Percentiles rank a stretch among this genome's conserved stretches.
phyloP scores from a whole-genome alignment of 2,797 vertebrate genomes.

The Sebastes umbrosus region DNA sequence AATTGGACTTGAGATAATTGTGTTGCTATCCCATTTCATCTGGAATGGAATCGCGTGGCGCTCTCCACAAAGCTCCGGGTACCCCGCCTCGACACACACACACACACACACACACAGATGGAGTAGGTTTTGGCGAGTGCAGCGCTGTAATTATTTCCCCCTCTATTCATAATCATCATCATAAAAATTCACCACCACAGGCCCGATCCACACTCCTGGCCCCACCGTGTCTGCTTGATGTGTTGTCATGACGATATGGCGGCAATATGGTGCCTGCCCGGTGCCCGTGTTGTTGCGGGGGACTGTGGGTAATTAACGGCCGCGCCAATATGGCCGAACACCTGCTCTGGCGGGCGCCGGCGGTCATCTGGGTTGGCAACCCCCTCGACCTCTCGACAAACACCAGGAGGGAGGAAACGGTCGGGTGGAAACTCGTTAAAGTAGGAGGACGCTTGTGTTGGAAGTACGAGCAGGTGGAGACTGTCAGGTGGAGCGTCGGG shows the following conservation, averaged over 20 bases:
- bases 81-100: not conserved
- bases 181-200: conserved; percentile 62
- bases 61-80: conserved; percentile 54
- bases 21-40: conserved; percentile 84
- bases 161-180: conserved; percentile 64
- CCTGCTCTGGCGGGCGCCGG: conserved; percentile 56
- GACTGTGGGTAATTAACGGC: conserved; percentile 61
- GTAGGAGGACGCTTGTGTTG: conserved; percentile 14
- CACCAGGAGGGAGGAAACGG: conserved; percentile 38
- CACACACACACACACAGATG: conserved; percentile 27
- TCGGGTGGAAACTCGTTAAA: conserved; percentile 20
- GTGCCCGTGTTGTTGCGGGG: conserved; percentile 43
- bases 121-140: conserved; percentile 54
- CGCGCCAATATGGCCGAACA: conserved; percentile 64
- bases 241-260: conserved; percentile 68
- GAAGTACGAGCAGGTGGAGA: conserved; percentile 28
- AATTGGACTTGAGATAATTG: conserved; percentile 85
- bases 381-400: conserved; percentile 43
- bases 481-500: conserved; percentile 21
- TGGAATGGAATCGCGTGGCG: conserved; percentile 75
- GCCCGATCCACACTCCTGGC: conserved; percentile 28
- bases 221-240: conserved; percentile 48
- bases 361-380: conserved; percentile 54
- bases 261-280: conserved; percentile 53
- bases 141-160: conserved; percentile 56